phyloP scores from a whole-genome alignment of 1,140 invertebrate species.

The Brachionus koreanus region DNA sequence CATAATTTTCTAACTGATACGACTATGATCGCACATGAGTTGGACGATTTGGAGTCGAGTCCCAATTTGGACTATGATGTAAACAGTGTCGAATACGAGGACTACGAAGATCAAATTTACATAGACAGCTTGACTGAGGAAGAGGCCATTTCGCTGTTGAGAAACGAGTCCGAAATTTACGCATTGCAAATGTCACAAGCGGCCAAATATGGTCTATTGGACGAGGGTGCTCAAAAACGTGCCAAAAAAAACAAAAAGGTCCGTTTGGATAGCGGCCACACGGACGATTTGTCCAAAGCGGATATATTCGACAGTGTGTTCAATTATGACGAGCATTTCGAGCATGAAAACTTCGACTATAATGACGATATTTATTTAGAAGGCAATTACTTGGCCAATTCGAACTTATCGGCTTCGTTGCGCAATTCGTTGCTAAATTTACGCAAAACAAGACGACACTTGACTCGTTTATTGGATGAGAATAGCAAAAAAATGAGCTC shows the following conservation, averaged over 20 bases:
- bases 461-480: not conserved
- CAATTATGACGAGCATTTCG: not conserved
- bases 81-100: not conserved
- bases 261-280: not conserved
- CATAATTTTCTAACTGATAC: not conserved
- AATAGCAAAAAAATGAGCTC: not conserved
- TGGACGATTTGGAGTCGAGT: not conserved
- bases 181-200: constrained; percentile 34
- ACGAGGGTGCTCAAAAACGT: not conserved
- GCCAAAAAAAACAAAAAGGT: not conserved
- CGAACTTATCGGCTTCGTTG: constrained; percentile 16
- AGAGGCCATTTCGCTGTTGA: constrained; percentile 8
- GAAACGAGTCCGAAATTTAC: constrained; percentile 36
- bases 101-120: constrained; percentile 18
- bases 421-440: constrained; percentile 22
- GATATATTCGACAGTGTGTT: constrained; percentile 37
- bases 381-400: not conserved
- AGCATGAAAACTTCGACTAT: not conserved
- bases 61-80: not conserved
- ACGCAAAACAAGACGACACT: not conserved
- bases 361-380: not conserved
- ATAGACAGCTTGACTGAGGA: constrained; percentile 15
- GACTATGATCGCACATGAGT: not conserved
- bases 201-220: constrained; percentile 15
- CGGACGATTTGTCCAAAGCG: not conserved